Percentiles rank a stretch among this genome's conserved stretches.
Conservation (phyloP, 2,888 invertebrate species). For the Melanostoma scalare region DNA sequence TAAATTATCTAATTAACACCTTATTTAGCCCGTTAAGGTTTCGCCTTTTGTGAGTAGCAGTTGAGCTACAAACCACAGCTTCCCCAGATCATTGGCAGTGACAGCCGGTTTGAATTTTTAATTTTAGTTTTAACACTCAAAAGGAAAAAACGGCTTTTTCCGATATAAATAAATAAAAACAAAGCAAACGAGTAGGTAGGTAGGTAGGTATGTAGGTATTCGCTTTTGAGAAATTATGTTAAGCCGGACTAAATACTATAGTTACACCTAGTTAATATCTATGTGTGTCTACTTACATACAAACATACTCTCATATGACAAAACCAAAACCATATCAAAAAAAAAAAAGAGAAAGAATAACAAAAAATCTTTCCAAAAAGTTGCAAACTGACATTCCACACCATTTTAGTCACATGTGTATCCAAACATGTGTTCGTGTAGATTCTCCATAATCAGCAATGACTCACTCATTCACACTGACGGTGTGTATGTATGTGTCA, state of each 20-base stretch:
- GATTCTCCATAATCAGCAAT: conserved; percentile 69
- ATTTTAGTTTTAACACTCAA: conserved; percentile 6
- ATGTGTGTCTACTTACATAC: neutral
- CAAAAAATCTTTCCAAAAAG: conserved; percentile 51
- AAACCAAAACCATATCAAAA: conserved; percentile 6
- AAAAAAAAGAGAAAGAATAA: neutral
- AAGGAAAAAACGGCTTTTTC: conserved; percentile 56
- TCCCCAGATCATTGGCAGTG: conserved; percentile 43
- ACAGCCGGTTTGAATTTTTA: conserved; percentile 34
- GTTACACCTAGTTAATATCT: conserved; percentile 9
- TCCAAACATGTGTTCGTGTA: conserved; percentile 40
- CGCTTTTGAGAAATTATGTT: conserved; percentile 8
- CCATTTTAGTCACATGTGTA: conserved; percentile 69
- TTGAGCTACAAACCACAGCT: neutral
- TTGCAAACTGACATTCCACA: conserved; percentile 70
- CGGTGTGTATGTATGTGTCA: conserved; percentile 29
- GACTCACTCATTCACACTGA: conserved; percentile 61
- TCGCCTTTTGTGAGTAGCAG: neutral
- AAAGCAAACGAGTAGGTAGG: conserved; percentile 1
- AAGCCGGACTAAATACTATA: conserved; percentile 16
- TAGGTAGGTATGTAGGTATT: too few species aligned
- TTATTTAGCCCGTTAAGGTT: conserved; percentile 14
- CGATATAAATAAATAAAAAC: conserved; percentile 33
- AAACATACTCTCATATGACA: neutral
- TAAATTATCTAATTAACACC: conserved; percentile 5